These are phyloP conservation scores for Harpagoxenus sublaevis DNA, from an alignment of 2,888 invertebrate genomes.

Conservation along the genomic window DNA sequence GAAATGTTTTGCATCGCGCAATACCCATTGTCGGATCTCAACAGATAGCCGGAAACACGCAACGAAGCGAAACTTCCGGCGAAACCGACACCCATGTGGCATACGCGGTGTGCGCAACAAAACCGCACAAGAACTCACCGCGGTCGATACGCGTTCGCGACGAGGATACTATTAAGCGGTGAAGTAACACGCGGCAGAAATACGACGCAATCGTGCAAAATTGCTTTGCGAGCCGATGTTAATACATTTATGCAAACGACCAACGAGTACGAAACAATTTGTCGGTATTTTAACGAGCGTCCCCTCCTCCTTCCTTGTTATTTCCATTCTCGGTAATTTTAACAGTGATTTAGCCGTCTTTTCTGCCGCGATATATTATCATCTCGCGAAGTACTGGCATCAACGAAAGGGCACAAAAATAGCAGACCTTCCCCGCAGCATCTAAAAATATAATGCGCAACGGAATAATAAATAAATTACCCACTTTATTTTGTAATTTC, in stretches of 20 bases:
- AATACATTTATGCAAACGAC: conserved; percentile 32
- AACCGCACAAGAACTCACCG: conserved; percentile 59
- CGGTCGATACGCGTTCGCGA: conserved; percentile 60
- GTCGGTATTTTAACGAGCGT: conserved; percentile 27
- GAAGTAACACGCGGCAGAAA: conserved; percentile 42
- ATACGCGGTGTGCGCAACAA: conserved; percentile 51
- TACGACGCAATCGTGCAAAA: conserved; percentile 37
- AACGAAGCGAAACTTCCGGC: conserved; percentile 77
- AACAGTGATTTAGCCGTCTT: background rate
- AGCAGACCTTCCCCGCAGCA: background rate
- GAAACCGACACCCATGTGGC: conserved; percentile 72
- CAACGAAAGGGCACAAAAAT: background rate
- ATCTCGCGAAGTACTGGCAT: background rate
- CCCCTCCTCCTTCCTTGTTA: background rate
- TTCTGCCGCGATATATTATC: background rate
- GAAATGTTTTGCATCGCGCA: conserved; percentile 55
- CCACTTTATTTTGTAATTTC: background rate
- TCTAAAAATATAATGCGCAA: background rate
- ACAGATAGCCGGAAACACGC: conserved; percentile 76
- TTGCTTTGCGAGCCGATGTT: conserved; percentile 25
- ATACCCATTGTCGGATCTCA: conserved; percentile 63
- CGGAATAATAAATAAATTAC: background rate
- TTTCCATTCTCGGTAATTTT: conserved; percentile 15
- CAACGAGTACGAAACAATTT: conserved; percentile 23
- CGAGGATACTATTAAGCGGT: conserved; percentile 35